These are phyloP conservation scores for Bombus difficillimus DNA, from an alignment of 1,140 invertebrate species.

Conservation along the genomic window DNA sequence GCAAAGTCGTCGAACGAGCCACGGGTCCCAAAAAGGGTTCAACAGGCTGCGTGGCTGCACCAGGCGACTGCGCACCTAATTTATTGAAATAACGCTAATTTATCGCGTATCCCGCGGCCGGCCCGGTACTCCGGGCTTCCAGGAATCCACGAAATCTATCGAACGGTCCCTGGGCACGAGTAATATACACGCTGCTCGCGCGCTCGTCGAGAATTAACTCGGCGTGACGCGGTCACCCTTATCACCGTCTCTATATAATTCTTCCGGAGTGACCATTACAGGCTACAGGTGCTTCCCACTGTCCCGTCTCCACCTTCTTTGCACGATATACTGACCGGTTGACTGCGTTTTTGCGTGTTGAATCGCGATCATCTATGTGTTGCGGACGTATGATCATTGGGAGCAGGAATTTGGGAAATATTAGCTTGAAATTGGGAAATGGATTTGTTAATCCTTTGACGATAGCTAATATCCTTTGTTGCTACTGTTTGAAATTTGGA, in stretches of 20 bases:
- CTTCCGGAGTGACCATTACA: constrained; percentile 28
- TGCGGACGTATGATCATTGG: neutral
- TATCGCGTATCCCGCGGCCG: constrained; percentile 51
- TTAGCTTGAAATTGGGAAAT: neutral
- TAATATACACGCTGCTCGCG: constrained; percentile 22
- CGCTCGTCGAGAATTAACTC: constrained; percentile 21
- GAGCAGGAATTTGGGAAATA: neutral
- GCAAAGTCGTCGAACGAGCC: constrained; percentile 10
- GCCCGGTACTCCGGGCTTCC: constrained; percentile 26
- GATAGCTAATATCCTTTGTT: neutral
- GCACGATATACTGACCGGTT: neutral
- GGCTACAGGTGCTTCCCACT: constrained; percentile 29
- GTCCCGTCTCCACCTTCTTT: too few relatives aligned
- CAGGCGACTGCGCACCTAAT: constrained; percentile 29
- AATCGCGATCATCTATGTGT: neutral
- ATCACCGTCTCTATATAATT: constrained; percentile 44
- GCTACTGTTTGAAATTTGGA: neutral
- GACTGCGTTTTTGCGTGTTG: neutral
- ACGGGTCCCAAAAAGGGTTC: neutral
- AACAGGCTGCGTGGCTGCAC: neutral
- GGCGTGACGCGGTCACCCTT: constrained; percentile 26
- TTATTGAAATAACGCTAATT: constrained; percentile 62
- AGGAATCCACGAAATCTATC: constrained; percentile 56
- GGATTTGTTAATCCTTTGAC: neutral
- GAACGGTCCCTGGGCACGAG: constrained; percentile 9